Percentiles rank a stretch among this genome's conserved stretches.
These are phyloP conservation scores for Dryobota labecula DNA, from an alignment of 2,888 invertebrate species.

Conservation along the genomic window DNA sequence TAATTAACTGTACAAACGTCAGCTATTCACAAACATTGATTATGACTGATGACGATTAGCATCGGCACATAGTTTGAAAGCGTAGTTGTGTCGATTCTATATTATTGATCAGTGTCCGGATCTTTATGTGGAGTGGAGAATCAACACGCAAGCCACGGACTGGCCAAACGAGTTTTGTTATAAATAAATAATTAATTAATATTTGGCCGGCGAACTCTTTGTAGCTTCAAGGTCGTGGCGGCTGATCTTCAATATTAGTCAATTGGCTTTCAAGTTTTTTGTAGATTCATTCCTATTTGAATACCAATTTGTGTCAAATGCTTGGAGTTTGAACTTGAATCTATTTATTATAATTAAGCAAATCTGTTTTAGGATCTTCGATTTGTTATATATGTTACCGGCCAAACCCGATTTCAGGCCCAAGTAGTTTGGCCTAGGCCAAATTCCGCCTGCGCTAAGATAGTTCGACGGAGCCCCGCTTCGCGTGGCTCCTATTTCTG, in stretches of 20 bases:
- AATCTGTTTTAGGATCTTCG: conserved; percentile 1
- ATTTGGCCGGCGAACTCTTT: conserved; percentile 86
- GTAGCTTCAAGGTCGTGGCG: conserved; percentile 81
- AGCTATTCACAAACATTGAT: conserved; percentile 22
- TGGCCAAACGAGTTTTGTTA: conserved; percentile 85
- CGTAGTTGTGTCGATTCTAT: conserved; percentile 42
- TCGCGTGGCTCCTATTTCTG: no score
- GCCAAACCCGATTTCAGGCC: no score
- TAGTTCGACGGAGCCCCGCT: no score
- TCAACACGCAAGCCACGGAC: conserved; percentile 81
- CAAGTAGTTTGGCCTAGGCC: no score
- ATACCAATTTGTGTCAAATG: conserved; percentile 54
- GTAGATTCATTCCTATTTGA: conserved; percentile 56
- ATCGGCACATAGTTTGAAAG: conserved; percentile 28
- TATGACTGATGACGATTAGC: conserved; percentile 23
- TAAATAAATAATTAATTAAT: conserved; percentile 88
- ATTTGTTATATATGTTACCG: no score
- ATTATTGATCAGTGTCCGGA: conserved; percentile 64
- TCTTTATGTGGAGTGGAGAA: conserved; percentile 75
- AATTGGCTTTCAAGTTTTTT: conserved; percentile 64
- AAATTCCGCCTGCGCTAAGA: no score
- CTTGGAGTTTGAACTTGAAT: conserved; percentile 22
- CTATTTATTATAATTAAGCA: conserved; percentile 19
- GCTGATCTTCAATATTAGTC: conserved; percentile 72
- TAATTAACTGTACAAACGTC: conserved; percentile 27